Conservation (phyloP, 2,797 vertebrate genomes). For the Melanotaenia trifasciata region DNA sequence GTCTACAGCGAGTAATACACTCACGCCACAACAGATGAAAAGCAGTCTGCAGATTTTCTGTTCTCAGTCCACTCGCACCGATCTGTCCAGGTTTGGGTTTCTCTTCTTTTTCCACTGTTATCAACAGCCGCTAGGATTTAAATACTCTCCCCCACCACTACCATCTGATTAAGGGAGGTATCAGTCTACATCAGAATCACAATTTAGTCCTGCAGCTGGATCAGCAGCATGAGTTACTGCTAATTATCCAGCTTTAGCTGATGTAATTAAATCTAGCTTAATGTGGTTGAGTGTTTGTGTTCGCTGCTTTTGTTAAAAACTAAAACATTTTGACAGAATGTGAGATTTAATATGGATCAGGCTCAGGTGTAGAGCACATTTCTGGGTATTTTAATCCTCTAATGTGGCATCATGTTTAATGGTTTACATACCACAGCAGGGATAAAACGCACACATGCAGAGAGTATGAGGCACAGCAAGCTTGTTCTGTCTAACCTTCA, state of each 20-base stretch:
- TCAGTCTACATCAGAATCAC: too few relatives aligned
- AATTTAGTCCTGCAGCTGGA: too few relatives aligned
- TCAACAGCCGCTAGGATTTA: too few relatives aligned
- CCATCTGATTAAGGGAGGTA: too few relatives aligned
- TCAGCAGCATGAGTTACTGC: too few relatives aligned
- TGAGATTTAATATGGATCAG: slow-evolving; percentile 5
- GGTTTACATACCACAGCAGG: slow-evolving; percentile 29
- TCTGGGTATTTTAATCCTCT: slow-evolving; percentile 33
- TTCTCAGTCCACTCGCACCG: too few relatives aligned
- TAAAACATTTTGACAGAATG: neutral
- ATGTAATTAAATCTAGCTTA: neutral
- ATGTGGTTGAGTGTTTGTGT: neutral
- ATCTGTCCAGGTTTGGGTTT: too few relatives aligned
- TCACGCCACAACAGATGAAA: too few relatives aligned
- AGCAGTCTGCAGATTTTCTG: too few relatives aligned
- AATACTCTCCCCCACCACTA: too few relatives aligned
- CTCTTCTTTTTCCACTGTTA: too few relatives aligned
- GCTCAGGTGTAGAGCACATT: slow-evolving; percentile 4
- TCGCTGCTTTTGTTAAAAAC: neutral
- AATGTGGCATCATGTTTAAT: slow-evolving; percentile 29
- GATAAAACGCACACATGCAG: slow-evolving; percentile 13
- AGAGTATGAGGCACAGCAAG: slow-evolving; percentile 11
- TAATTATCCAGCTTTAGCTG: neutral
- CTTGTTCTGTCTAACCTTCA: slow-evolving; percentile 56
- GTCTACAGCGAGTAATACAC: too few relatives aligned